A percentile compares a stretch with the other conserved stretches of the same genome.
phyloP scores from a whole-genome alignment of 1,140 invertebrate species.

The Drosophila chauvacae region DNA sequence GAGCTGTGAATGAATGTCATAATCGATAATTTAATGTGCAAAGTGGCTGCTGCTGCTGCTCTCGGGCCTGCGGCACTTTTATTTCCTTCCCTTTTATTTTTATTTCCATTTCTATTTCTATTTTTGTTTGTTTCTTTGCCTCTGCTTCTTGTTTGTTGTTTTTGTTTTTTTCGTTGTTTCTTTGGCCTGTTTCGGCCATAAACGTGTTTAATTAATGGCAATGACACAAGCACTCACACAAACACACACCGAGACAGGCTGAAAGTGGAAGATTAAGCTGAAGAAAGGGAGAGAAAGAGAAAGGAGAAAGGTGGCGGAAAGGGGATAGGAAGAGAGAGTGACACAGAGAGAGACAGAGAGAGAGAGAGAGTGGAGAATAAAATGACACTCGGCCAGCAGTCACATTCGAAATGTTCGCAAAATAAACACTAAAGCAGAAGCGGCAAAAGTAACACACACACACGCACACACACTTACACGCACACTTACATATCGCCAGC shows the following conservation, averaged over 20 bases:
- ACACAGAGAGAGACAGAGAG: not conserved
- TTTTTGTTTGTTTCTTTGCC: slow-evolving; percentile 6
- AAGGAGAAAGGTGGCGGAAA: no score
- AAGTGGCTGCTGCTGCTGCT: slow-evolving; percentile 50
- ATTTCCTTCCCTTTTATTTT: slow-evolving; percentile 7
- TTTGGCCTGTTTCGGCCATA: slow-evolving; percentile 46
- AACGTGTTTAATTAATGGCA: slow-evolving; percentile 82
- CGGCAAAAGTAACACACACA: slow-evolving; percentile 50
- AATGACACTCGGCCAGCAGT: slow-evolving; percentile 60
- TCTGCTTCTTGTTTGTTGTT: not conserved
- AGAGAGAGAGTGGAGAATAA: slow-evolving; percentile 35
- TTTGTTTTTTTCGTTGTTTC: slow-evolving; percentile 19
- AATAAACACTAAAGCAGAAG: slow-evolving; percentile 60
- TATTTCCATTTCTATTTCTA: not conserved
- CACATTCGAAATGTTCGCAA: slow-evolving; percentile 63
- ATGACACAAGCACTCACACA: slow-evolving; percentile 55
- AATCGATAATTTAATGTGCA: slow-evolving; percentile 83
- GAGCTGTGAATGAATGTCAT: slow-evolving; percentile 80
- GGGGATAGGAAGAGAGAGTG: not conserved
- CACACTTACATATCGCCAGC: slow-evolving; percentile 2
- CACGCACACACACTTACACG: slow-evolving; percentile 11
- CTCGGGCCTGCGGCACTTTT: slow-evolving; percentile 17
- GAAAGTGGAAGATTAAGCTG: slow-evolving; percentile 43
- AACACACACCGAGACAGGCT: slow-evolving; percentile 9
- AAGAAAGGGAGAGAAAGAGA: slow-evolving; percentile 8